phyloP scores from a whole-genome alignment of 1,140 invertebrate species.

The Goniozus legneri region DNA sequence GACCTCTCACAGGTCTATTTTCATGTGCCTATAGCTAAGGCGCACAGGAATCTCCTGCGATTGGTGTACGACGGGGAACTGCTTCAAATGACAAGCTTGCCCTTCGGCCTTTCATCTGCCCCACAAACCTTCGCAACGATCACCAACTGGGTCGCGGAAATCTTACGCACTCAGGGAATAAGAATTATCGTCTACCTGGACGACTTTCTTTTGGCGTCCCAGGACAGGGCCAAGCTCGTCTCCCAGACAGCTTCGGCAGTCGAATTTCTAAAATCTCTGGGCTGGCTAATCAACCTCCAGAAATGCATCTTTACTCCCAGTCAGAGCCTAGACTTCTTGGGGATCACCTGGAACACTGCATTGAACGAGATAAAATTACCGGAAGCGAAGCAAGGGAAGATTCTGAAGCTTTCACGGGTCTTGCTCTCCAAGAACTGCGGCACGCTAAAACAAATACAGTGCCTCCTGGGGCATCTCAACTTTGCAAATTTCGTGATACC shows the following conservation, averaged over 20 bases:
- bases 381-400: conserved; percentile 4
- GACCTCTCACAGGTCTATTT: conserved; percentile 36
- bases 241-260: conserved; percentile 18
- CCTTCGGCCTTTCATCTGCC: conserved; percentile 35
- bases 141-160: conserved; percentile 38
- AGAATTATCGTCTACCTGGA: conserved; percentile 26
- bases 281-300: conserved; percentile 21
- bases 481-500: conserved; percentile 18
- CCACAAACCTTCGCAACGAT: conserved; percentile 32
- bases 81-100: conserved; percentile 25
- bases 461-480: conserved; percentile 16
- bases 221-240: conserved; percentile 22
- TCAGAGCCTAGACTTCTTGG: conserved; percentile 19
- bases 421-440: not conserved
- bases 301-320: conserved; percentile 17
- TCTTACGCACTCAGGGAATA: conserved; percentile 18
- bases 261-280: conserved; percentile 22
- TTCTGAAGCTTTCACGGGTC: not conserved
- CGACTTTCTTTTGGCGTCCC: conserved; percentile 31
- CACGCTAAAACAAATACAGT: conserved; percentile 14
- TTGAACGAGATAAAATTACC: conserved; percentile 11
- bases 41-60: conserved; percentile 29
- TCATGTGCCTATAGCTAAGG: conserved; percentile 27
- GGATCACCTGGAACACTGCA: conserved; percentile 16
- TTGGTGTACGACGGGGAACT: conserved; percentile 25